Evolutionary conservation across 2,797 vertebrate genomes (phyloP).

Genomic region (Oryzias dopingdopingensis): DNA sequence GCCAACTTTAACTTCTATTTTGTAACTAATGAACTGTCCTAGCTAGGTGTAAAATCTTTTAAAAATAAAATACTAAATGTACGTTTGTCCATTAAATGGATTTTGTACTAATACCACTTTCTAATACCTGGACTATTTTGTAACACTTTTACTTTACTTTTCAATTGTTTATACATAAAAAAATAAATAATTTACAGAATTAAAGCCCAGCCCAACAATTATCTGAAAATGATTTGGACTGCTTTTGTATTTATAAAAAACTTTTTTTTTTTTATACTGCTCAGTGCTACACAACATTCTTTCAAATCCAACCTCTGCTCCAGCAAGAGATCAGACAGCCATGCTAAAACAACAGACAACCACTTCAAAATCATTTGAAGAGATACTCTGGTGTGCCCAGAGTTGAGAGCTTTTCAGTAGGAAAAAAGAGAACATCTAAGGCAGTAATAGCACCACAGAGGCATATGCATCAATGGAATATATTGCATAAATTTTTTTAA

Average conservation of each 20-base stretch:
- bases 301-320: background rate
- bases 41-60: too few relatives aligned
- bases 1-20: too few relatives aligned
- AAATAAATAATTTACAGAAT: background rate
- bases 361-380: conserved; percentile 5
- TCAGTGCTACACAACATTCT: background rate
- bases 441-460: conserved; percentile 3
- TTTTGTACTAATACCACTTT: background rate
- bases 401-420: conserved; percentile 15
- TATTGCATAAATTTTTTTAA: background rate
- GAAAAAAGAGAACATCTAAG: conserved; percentile 16
- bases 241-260: too few relatives aligned
- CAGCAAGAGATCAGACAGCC: conserved; percentile 4
- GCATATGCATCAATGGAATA: conserved; percentile 8
- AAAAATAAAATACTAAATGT: background rate
- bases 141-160: background rate
- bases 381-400: conserved; percentile 1
- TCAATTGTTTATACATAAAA: background rate
- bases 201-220: too few relatives aligned
- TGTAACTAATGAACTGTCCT: too few relatives aligned
- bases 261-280: background rate
- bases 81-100: background rate
- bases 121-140: background rate
- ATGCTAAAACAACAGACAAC: conserved; percentile 3
- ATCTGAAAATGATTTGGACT: too few relatives aligned